Evolutionary conservation across 2,113 vertebrate species (phyloP).

Genomic region (Toxotes jaculatrix): DNA sequence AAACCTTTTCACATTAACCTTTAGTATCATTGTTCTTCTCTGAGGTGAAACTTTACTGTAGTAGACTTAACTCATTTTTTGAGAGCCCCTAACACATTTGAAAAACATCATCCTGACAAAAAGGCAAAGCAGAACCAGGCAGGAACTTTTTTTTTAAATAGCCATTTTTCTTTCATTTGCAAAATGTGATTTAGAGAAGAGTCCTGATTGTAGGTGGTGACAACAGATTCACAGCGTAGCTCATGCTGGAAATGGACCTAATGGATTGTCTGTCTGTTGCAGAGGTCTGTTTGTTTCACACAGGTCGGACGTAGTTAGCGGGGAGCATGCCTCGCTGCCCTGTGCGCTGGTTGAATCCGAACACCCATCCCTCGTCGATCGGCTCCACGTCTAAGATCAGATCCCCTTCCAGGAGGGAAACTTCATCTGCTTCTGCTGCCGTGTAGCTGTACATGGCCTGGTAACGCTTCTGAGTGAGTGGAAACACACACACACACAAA

Average conservation of each 20-base stretch:
- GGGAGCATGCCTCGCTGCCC: conserved; percentile 95
- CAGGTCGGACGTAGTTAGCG: conserved; percentile 92
- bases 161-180: background rate
- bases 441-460: conserved; percentile 93
- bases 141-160: background rate
- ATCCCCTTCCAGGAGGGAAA: conserved; percentile 94
- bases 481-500: background rate
- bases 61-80: background rate
- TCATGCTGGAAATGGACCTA: background rate
- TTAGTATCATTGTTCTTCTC: background rate
- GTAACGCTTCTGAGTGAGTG: conserved; percentile 87
- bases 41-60: background rate
- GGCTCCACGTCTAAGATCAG: conserved; percentile 93
- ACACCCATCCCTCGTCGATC: conserved; percentile 97
- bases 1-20: background rate
- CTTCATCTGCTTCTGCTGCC: conserved; percentile 92
- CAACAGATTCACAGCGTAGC: background rate
- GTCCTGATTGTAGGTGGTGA: background rate
- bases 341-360: conserved; percentile 94
- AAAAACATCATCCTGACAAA: background rate
- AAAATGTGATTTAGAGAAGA: background rate
- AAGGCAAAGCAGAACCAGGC: background rate
- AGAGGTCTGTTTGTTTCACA: conserved; percentile 73
- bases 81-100: background rate
- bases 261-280: background rate